Base-by-base conservation (phyloP, 2,888 invertebrate genomes). In the Eristalinus aeneus region DNA sequence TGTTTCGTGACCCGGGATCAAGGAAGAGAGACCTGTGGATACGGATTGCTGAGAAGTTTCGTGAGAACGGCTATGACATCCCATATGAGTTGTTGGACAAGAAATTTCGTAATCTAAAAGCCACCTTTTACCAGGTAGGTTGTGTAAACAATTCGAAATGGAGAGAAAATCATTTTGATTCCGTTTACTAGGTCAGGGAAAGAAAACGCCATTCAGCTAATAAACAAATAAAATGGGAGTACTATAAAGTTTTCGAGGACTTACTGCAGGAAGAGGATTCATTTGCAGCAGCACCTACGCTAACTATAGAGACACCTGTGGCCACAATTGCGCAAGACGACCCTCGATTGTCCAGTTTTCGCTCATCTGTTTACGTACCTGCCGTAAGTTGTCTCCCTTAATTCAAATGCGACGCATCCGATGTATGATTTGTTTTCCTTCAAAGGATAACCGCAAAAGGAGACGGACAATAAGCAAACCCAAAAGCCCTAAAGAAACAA, bases 151-250 rank as follows among this genome's bases (percentile, higher is more conserved):
- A 39, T 16, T 61, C 16, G 16, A 0, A 8, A 46, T 16, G 8
- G 46, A 16, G 16, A 46, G 16, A 46, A n/a, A 16, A 8, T 39
- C 6, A 12, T 54, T 63, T 56, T 58, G 10, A 54, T 64, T 16
- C 12, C 32, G 31, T 5, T 39, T 6, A 10, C 20, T 12, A 84
- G 80, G 72, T 85, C 1, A 75, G 61, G 6, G 84, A 84, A 31
- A 69, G 75, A 4, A 84, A 79, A 10, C 65, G 75, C 0, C 60
- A 75, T 22, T 79, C 79, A 9, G 34, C 80, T 23, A 68, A 80
- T 64, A 85, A 85, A 61, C 74, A 76, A 56, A 73, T 85, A 4
- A 85, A 80, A 23, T 85, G 84, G 84, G 84, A 85, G 9, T 85
- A 85, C 56, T 85, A 34, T 22, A 85, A 80, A 68, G 76, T 80